These are phyloP conservation scores for Vultur gryphus DNA, from an alignment of 2,797 vertebrate species.

Conservation along the genomic window DNA sequence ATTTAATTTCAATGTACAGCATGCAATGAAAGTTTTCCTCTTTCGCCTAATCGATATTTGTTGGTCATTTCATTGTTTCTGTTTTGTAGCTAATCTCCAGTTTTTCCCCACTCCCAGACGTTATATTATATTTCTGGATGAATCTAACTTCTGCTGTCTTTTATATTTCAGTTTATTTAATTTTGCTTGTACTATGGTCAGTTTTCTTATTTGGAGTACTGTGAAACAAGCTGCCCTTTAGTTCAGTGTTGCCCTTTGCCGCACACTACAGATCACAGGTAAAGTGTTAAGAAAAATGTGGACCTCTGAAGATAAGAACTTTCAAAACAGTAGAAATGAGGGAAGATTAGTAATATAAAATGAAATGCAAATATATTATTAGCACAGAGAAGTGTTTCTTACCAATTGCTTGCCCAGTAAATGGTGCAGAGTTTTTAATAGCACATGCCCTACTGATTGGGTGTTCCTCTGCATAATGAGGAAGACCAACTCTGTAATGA, in stretches of 20 bases:
- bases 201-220: slow-evolving; percentile 34
- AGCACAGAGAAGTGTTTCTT: not conserved
- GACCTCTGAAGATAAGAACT: not conserved
- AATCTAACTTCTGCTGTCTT: slow-evolving; percentile 40
- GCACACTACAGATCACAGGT: not conserved
- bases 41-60: not conserved
- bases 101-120: not conserved
- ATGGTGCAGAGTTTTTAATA: not conserved
- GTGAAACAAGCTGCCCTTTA: slow-evolving; percentile 46
- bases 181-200: slow-evolving; percentile 37
- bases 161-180: slow-evolving; percentile 41
- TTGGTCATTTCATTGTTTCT: slow-evolving; percentile 47
- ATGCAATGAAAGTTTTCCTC: slow-evolving; percentile 10
- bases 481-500: not conserved
- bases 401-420: not conserved
- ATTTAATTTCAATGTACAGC: slow-evolving; percentile 53
- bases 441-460: not conserved
- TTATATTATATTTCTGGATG: slow-evolving; percentile 65
- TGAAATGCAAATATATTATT: not conserved
- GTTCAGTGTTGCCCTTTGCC: not conserved
- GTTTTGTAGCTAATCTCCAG: slow-evolving; percentile 20
- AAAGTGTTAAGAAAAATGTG: not conserved
- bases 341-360: not conserved
- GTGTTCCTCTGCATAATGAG: not conserved
- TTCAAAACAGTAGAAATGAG: not conserved